Evolutionary conservation across 2,888 invertebrate genomes (phyloP).

Genomic region (Arctia plantaginis): DNA sequence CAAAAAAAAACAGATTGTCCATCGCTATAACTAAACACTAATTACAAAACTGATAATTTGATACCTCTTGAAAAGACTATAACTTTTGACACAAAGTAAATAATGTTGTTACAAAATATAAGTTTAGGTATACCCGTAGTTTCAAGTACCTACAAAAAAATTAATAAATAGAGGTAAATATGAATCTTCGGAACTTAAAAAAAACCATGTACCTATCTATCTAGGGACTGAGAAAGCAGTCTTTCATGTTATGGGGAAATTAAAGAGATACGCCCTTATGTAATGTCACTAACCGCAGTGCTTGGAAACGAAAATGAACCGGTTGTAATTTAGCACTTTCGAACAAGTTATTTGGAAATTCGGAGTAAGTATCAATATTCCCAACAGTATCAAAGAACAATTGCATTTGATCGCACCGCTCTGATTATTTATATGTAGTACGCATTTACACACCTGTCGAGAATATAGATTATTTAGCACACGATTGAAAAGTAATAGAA

Average conservation of each 20-base stretch:
- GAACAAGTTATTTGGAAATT: constrained; percentile 28
- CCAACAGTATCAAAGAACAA: constrained; percentile 36
- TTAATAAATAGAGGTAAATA: not conserved
- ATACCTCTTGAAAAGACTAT: not conserved
- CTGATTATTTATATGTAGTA: constrained; percentile 54
- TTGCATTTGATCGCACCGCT: constrained; percentile 42
- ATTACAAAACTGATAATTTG: too few species aligned
- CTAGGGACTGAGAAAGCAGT: not conserved
- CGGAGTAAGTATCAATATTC: constrained; percentile 20
- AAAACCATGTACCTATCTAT: not conserved
- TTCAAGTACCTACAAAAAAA: too few species aligned
- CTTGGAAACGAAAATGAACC: constrained; percentile 16
- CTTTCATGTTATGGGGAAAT: not conserved
- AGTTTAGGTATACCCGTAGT: not conserved
- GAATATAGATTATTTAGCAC: not conserved
- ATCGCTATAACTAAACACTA: too few species aligned
- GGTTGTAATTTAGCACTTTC: constrained; percentile 40
- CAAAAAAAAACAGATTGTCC: too few species aligned
- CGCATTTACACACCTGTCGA: not conserved
- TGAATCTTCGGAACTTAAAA: not conserved
- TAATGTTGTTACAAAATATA: too few species aligned
- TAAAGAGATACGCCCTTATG: not conserved
- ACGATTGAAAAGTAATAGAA: not conserved
- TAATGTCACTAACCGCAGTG: not conserved
- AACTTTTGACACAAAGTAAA: not conserved